Evolutionary conservation across 2,113 vertebrate genomes (phyloP), one percentile per base, ranked within the genome.

Genomic region (Laticauda laticaudata): DNA sequence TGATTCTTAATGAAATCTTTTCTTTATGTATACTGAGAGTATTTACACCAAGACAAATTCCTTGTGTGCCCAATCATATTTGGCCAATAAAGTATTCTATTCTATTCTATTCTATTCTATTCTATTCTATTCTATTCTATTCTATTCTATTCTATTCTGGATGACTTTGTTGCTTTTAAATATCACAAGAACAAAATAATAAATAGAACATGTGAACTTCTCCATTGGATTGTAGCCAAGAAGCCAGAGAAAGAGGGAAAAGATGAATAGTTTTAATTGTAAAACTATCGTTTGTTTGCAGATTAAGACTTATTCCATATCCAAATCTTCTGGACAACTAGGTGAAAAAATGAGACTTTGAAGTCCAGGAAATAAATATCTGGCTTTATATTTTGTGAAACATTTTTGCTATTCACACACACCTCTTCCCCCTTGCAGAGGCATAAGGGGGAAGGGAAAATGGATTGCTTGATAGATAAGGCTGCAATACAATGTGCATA

Each of bases 161-260:
- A 97, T 97, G 96, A 97, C 97, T 96, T 98, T 98, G 97, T 97
- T 98, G 97, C 98, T 97, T 98, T 98, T 98, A 98, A 98, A 96
- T 96, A 96, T 96, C 95, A 96, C 94, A 93, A 97, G 93, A 94
- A 48, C 95, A 97, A 97, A 98, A 98, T 98, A 97, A 97, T 97
- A 96, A 59, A 95, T 97, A 95, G 93, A 97, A 96, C 93, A 96
- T 97, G 94, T 96, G 96, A 97, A 96, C 97, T 94, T 97, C 87
- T 92, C 53, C 93, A 23, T 89, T 98, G 98, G 97, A 97, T 91
- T 96, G 94, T 95, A 45, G 97, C 98, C 97, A 98, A 97, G 55
- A 55, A 95, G 94, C 94, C 94, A 59, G 93, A 95, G 93, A 91
- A 93, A 94, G 2, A 8, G 18, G 61, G 56, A 53, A 86, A 54